Evolutionary conservation across 2,113 vertebrate genomes (phyloP).

Genomic region (Charina bottae): DNA sequence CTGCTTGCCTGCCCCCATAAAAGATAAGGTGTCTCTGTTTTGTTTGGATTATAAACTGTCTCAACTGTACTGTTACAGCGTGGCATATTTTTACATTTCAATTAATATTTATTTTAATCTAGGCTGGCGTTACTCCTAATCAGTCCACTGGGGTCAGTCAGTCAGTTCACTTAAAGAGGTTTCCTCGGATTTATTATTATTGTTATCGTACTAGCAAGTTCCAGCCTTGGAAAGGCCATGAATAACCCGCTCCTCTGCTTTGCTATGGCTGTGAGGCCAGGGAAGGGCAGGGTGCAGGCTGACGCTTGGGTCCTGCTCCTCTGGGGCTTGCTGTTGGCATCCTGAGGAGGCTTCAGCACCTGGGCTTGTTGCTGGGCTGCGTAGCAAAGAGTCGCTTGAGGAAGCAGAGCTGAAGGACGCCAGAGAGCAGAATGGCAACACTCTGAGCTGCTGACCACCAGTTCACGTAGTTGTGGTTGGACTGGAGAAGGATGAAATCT

Average conservation of each 20-base stretch:
- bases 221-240: not conserved
- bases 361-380: constrained; percentile 70
- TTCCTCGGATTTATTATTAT: not conserved
- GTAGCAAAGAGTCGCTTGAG: constrained; percentile 85
- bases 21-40: not conserved
- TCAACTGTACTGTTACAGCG: not conserved
- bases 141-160: not conserved
- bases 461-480: constrained; percentile 85
- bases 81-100: not conserved
- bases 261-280: not conserved
- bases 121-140: not conserved
- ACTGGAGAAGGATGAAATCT: constrained; percentile 83
- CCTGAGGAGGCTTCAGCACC: constrained; percentile 73
- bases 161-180: not conserved
- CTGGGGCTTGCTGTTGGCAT: rapidly evolving
- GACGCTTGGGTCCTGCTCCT: too few species aligned
- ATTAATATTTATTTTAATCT: not conserved
- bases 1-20: not conserved
- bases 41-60: not conserved
- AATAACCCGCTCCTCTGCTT: not conserved
- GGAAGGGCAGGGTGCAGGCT: too few species aligned
- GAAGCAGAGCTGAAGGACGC: constrained; percentile 87
- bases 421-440: constrained; percentile 82
- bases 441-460: constrained; percentile 88
- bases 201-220: not conserved